Evolutionary conservation across 2,888 invertebrate genomes (phyloP).

Genomic region (Hylaea fasciaria): DNA sequence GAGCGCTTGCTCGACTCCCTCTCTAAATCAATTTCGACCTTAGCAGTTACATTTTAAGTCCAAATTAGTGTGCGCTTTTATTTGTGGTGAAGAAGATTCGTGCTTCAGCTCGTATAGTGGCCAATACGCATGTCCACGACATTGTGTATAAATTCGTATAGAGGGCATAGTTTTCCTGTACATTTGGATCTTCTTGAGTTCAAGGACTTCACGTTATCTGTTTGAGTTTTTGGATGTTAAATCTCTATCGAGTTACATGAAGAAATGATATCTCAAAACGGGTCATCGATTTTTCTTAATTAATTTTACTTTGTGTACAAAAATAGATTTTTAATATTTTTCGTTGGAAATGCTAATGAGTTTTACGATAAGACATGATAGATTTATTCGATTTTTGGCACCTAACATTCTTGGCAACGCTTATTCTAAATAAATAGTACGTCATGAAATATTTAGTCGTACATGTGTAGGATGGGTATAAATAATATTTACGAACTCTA

Average conservation of each 20-base stretch:
- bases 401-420: too few relatives aligned
- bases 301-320: neutral
- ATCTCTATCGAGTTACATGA: constrained; percentile 55
- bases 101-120: constrained; percentile 77
- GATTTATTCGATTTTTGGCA: too few relatives aligned
- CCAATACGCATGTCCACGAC: constrained; percentile 84
- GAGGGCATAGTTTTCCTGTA: constrained; percentile 80
- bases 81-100: constrained; percentile 77
- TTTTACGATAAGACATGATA: too few relatives aligned
- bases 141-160: constrained; percentile 78
- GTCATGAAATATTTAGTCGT: too few relatives aligned
- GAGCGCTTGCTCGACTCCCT: constrained; percentile 76
- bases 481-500: too few relatives aligned
- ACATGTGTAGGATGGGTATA: too few relatives aligned
- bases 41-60: constrained; percentile 48
- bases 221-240: constrained; percentile 68
- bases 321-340: constrained; percentile 13
- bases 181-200: constrained; percentile 81
- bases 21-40: constrained; percentile 51
- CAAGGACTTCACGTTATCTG: constrained; percentile 79
- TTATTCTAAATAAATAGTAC: too few relatives aligned
- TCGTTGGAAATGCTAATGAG: neutral
- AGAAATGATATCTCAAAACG: constrained; percentile 45
- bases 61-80: constrained; percentile 49
- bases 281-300: constrained; percentile 25